These are phyloP conservation scores for Ligdia adustata DNA, from an alignment of 2,888 invertebrate species.

Conservation along the genomic window DNA sequence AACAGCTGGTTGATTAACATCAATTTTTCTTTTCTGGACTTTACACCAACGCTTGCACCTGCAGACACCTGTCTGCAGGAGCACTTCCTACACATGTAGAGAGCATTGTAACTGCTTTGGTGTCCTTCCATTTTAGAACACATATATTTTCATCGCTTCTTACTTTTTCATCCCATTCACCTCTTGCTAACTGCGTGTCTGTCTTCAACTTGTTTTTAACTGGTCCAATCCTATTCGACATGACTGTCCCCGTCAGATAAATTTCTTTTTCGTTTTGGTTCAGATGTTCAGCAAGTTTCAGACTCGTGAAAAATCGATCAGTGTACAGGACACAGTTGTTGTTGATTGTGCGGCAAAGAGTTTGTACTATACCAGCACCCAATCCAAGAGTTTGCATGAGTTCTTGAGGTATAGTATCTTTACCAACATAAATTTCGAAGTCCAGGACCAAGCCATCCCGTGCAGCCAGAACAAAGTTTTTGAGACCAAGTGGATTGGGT, in stretches of 20 bases:
- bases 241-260: conserved; percentile 27
- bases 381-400: conserved; percentile 10
- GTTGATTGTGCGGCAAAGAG: conserved; percentile 1
- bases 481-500: too few relatives aligned
- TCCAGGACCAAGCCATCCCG: conserved; percentile 32
- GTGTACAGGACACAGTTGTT: conserved; percentile 12
- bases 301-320: conserved; percentile 12
- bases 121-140: conserved; percentile 22
- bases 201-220: conserved; percentile 21
- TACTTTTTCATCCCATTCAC: conserved; percentile 36
- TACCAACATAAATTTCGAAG: conserved; percentile 34
- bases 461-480: conserved; percentile 42
- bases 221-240: conserved; percentile 31
- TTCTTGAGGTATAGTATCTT: conserved; percentile 13
- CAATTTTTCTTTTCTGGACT: conserved; percentile 30
- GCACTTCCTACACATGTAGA: conserved; percentile 30
- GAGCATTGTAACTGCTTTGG: conserved; percentile 35
- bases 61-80: conserved; percentile 22
- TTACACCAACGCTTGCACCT: conserved; percentile 36
- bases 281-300: conserved; percentile 11
- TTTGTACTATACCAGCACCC: conserved; percentile 12
- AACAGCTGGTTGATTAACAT: conserved; percentile 30
- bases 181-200: conserved; percentile 29
- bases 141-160: conserved; percentile 33
- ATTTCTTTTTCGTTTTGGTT: conserved; percentile 4